Percentiles rank a stretch among this genome's conserved stretches.
phyloP scores from a whole-genome alignment of 2,888 invertebrate genomes.

The Campoplex capitator region DNA sequence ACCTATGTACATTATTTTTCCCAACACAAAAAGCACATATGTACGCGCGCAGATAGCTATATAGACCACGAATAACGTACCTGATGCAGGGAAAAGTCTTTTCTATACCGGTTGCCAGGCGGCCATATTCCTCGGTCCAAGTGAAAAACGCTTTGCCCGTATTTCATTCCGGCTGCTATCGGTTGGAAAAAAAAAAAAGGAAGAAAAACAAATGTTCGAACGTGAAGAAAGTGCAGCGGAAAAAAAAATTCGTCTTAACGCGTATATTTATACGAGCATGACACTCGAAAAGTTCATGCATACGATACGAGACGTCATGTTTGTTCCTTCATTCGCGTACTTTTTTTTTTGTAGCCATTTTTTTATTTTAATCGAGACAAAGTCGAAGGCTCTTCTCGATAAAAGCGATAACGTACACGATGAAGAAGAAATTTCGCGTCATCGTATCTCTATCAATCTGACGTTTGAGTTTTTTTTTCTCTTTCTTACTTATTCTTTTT shows the following conservation, averaged over 20 bases:
- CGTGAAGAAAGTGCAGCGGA: background rate
- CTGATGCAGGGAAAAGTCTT: conserved; percentile 50
- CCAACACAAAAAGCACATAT: background rate
- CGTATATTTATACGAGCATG: background rate
- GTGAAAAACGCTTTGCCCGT: conserved; percentile 15
- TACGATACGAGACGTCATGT: background rate
- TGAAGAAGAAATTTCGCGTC: conserved; percentile 56
- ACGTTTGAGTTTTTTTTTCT: conserved; percentile 9
- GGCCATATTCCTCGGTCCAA: conserved; percentile 26
- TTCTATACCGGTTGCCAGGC: conserved; percentile 64
- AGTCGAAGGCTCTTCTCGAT: conserved; percentile 63
- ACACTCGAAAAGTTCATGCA: background rate
- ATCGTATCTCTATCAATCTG: conserved; percentile 31
- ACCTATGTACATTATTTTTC: conserved; percentile 21
- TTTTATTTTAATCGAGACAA: conserved; percentile 56
- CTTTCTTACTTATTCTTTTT: background rate
- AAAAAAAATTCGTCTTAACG: too few relatives aligned
- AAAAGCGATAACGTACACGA: conserved; percentile 56
- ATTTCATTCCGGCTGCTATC: background rate
- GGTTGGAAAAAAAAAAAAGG: background rate
- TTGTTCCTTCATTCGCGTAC: conserved; percentile 22
- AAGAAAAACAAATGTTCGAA: background rate
- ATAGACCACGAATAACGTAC: conserved; percentile 15
- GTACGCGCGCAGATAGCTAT: background rate
- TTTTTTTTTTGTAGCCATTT: conserved; percentile 7